phyloP scores from a whole-genome alignment of 2,113 vertebrate species.

The Heterotis niloticus region DNA sequence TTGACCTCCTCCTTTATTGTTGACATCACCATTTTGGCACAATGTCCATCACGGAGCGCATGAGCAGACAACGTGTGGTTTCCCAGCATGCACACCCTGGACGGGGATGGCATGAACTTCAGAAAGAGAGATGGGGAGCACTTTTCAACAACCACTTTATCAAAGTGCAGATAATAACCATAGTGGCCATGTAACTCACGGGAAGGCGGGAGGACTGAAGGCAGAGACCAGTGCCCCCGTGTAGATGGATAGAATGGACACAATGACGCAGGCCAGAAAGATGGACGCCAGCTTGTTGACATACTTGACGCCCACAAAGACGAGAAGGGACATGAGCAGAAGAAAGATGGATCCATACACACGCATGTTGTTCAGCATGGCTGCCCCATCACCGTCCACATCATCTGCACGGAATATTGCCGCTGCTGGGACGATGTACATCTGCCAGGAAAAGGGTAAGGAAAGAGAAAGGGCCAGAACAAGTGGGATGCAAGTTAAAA shows the following conservation, averaged over 20 bases:
- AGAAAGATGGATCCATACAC: constrained; percentile 82
- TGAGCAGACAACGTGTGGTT: constrained; percentile 76
- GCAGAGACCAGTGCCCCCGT: constrained; percentile 80
- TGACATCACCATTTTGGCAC: constrained; percentile 59
- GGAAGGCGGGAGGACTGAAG: constrained; percentile 72
- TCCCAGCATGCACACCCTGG: constrained; percentile 82
- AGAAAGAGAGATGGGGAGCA: neutral
- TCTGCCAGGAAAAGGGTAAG: constrained; percentile 49
- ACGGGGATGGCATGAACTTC: neutral
- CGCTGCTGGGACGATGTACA: constrained; percentile 75
- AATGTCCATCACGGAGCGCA: constrained; percentile 46
- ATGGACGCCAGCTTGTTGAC: constrained; percentile 89
- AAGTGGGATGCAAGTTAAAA: neutral
- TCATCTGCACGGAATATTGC: constrained; percentile 69
- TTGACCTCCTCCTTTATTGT: constrained; percentile 29
- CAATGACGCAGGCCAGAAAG: constrained; percentile 82
- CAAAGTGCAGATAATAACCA: no score
- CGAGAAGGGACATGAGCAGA: constrained; percentile 79
- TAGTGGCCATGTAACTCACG: constrained; percentile 60
- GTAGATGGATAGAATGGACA: constrained; percentile 87
- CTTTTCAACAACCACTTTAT: no score
- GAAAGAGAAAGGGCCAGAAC: neutral
- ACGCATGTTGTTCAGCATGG: constrained; percentile 88
- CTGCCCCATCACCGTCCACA: constrained; percentile 64
- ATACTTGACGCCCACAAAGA: constrained; percentile 85